These are phyloP conservation scores for Eulemur coronatus DNA, from an alignment of 2,797 vertebrate genomes.

Conservation along the genomic window DNA sequence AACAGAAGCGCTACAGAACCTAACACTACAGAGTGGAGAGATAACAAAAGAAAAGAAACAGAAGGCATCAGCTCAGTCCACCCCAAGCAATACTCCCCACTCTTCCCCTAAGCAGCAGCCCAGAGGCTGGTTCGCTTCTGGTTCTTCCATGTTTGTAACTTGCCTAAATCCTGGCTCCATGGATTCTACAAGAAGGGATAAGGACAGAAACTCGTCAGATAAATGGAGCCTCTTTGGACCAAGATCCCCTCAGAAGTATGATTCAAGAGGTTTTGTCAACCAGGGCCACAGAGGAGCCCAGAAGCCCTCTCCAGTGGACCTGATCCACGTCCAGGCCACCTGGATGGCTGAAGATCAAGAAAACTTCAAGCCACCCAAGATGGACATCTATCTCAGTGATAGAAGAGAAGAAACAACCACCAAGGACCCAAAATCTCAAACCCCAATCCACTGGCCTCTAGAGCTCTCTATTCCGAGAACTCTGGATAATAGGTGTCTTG, in stretches of 20 bases:
- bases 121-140: not conserved
- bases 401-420: constrained; percentile 86
- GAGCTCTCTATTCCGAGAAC: not conserved
- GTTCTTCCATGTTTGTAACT: constrained; percentile 54
- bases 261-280: constrained; percentile 88
- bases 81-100: not conserved
- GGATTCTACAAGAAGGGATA: constrained; percentile 55
- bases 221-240: constrained; percentile 84
- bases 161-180: constrained; percentile 67
- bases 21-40: not conserved
- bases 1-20: constrained; percentile 83
- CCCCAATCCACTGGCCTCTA: constrained; percentile 91
- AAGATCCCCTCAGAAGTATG: constrained; percentile 80
- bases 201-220: constrained; percentile 74
- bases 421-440: constrained; percentile 90
- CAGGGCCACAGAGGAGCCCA: constrained; percentile 91
- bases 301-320: constrained; percentile 92
- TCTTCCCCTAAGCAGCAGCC: not conserved
- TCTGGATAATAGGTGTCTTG: not conserved
- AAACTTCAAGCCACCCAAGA: constrained; percentile 85
- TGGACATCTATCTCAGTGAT: constrained; percentile 90
- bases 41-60: not conserved
- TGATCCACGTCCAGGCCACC: constrained; percentile 90
- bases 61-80: not conserved
- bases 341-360: constrained; percentile 84